phyloP scores from a whole-genome alignment of 2,113 vertebrate genomes.

The Actinemys pallida region DNA sequence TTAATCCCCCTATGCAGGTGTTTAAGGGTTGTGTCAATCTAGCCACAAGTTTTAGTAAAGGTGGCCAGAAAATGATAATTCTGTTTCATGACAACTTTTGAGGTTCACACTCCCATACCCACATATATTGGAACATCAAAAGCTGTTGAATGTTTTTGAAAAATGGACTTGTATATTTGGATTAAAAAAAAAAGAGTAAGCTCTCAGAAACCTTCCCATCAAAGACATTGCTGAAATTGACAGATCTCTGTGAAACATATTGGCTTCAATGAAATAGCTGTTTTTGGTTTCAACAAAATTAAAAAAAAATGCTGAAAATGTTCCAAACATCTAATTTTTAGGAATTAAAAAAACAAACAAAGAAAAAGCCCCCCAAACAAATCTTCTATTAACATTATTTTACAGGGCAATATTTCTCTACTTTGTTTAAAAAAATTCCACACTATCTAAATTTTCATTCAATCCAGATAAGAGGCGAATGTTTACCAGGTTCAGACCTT shows the following conservation, averaged over 20 bases:
- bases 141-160: neutral
- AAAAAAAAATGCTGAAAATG: neutral
- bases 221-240: neutral
- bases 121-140: neutral
- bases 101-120: neutral
- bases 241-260: neutral
- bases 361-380: neutral
- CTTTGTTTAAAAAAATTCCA: neutral
- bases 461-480: neutral
- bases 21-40: neutral
- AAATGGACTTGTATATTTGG: neutral
- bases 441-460: neutral
- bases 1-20: neutral
- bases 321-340: neutral
- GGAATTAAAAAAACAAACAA: neutral
- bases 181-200: neutral
- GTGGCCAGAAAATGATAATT: neutral
- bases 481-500: neutral
- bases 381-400: neutral
- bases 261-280: neutral
- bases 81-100: neutral
- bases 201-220: neutral
- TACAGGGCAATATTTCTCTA: neutral
- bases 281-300: neutral
- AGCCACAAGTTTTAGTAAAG: neutral